These are phyloP conservation scores for Polydesmus complanatus DNA, from an alignment of 2,888 invertebrate species.

Conservation along the genomic window DNA sequence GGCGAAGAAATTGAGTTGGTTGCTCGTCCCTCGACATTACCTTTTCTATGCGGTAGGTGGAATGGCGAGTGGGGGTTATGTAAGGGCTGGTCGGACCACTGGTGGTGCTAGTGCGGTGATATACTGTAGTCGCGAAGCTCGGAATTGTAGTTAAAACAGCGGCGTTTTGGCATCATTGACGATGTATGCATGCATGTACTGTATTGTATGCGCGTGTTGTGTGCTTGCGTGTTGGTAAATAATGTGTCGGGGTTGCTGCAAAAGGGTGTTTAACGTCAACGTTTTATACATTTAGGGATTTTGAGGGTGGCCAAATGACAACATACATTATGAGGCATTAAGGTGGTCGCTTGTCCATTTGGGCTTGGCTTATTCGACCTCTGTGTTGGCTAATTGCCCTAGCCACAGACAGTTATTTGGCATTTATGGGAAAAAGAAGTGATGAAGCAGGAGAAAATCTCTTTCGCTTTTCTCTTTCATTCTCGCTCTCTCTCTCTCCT, in stretches of 20 bases:
- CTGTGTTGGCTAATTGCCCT: slow-evolving; percentile 12
- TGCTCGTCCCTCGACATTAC: no score
- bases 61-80: no score
- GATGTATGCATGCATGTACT: no score
- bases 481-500: background rate
- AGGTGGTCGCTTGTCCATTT: background rate
- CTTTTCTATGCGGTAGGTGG: no score
- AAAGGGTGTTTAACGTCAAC: background rate
- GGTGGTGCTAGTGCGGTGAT: no score
- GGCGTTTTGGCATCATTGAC: no score
- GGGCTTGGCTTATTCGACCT: background rate
- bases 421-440: slow-evolving; percentile 11
- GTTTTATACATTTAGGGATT: background rate
- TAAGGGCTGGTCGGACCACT: no score
- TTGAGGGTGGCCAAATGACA: background rate
- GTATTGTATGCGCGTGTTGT: no score
- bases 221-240: no score
- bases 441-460: background rate
- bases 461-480: background rate
- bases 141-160: no score
- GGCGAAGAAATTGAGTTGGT: no score
- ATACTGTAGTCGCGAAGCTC: no score
- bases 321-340: background rate
- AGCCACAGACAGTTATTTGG: slow-evolving; percentile 15
- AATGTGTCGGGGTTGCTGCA: background rate